Evolutionary conservation across 2,888 invertebrate genomes (phyloP).

Genomic region (Drosophila basisetae): DNA sequence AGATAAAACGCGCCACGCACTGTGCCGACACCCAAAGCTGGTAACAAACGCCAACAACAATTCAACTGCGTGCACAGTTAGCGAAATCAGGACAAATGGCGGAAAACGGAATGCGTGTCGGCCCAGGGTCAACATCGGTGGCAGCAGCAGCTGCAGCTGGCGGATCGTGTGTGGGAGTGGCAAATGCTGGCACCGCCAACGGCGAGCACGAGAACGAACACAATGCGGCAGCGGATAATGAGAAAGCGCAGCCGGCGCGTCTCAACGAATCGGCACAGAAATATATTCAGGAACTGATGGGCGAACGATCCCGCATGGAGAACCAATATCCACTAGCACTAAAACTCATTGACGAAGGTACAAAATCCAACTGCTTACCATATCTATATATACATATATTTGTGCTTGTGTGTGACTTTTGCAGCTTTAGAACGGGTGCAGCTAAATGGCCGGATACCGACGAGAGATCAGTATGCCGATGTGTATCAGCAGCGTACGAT

Average conservation of each 20-base stretch:
- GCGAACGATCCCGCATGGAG: slow-evolving; percentile 83
- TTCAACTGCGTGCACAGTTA: slow-evolving; percentile 49
- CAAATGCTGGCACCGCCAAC: slow-evolving; percentile 67
- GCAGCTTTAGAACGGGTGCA: slow-evolving; percentile 91
- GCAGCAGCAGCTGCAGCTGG: slow-evolving; percentile 43
- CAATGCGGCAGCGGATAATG: slow-evolving; percentile 71
- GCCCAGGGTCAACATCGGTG: slow-evolving; percentile 68
- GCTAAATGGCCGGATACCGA: slow-evolving; percentile 88
- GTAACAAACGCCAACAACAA: slow-evolving; percentile 57
- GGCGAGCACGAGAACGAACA: slow-evolving; percentile 81
- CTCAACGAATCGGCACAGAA: slow-evolving; percentile 83
- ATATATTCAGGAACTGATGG: slow-evolving; percentile 83
- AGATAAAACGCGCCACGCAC: slow-evolving; percentile 60
- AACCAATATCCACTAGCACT: slow-evolving; percentile 83
- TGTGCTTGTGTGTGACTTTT: slow-evolving; percentile 50
- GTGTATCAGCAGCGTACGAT: slow-evolving; percentile 88
- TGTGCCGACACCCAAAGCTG: slow-evolving; percentile 55
- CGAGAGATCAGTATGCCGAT: slow-evolving; percentile 90
- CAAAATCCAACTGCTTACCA: slow-evolving; percentile 26
- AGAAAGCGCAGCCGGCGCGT: slow-evolving; percentile 73
- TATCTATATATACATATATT: slow-evolving; percentile 35
- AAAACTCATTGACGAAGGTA: slow-evolving; percentile 84
- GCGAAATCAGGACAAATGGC: slow-evolving; percentile 76
- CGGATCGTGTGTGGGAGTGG: slow-evolving; percentile 12
- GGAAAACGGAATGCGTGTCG: slow-evolving; percentile 83